These are phyloP conservation scores for Asobara japonica DNA, from an alignment of 1,140 invertebrate genomes.

Conservation along the genomic window DNA sequence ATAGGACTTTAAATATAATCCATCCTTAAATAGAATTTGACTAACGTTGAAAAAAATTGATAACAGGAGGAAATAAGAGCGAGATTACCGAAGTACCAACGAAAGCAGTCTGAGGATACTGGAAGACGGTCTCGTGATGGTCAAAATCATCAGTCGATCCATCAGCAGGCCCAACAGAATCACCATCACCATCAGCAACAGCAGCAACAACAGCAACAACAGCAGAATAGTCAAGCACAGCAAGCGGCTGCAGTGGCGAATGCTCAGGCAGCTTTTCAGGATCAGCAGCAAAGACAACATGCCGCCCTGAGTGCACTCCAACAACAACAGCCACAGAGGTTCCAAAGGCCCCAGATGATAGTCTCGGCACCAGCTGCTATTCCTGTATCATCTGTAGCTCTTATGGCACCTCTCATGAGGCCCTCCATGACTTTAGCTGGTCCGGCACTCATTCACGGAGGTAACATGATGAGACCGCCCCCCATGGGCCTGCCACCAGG, in stretches of 20 bases:
- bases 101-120: slow-evolving; percentile 64
- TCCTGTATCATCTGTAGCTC: slow-evolving; percentile 68
- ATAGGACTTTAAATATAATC: no score
- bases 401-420: slow-evolving; percentile 72
- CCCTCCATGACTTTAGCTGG: slow-evolving; percentile 73
- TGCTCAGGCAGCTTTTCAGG: slow-evolving; percentile 59
- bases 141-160: slow-evolving; percentile 63
- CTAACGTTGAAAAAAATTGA: neutral
- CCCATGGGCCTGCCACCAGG: slow-evolving; percentile 78
- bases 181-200: slow-evolving; percentile 54
- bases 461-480: slow-evolving; percentile 79
- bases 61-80: slow-evolving; percentile 85
- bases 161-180: slow-evolving; percentile 48
- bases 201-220: slow-evolving; percentile 53
- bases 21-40: neutral
- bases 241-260: slow-evolving; percentile 48
- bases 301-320: slow-evolving; percentile 56
- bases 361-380: slow-evolving; percentile 63
- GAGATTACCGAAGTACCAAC: slow-evolving; percentile 78
- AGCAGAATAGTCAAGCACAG: slow-evolving; percentile 45
- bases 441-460: slow-evolving; percentile 75
- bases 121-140: slow-evolving; percentile 67
- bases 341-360: slow-evolving; percentile 59
- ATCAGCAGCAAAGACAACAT: slow-evolving; percentile 64
- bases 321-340: slow-evolving; percentile 54